These are phyloP conservation scores for Chrysopilus asiliformis DNA, from an alignment of 2,888 invertebrate genomes.

Conservation along the genomic window DNA sequence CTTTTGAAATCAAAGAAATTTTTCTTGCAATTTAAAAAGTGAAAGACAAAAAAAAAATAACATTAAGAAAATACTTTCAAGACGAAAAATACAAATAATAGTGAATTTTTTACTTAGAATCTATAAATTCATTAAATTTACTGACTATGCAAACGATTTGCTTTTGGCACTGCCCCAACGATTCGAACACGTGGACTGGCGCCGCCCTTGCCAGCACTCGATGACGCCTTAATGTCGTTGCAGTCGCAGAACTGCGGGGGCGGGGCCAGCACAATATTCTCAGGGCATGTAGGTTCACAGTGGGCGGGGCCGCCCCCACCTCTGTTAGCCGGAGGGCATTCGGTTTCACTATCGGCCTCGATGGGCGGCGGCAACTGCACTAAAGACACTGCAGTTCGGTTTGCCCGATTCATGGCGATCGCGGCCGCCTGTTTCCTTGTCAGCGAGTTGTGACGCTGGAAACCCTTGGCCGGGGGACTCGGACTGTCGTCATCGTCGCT, in stretches of 20 bases:
- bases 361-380: slow-evolving; percentile 71
- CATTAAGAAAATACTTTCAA: too few relatives aligned
- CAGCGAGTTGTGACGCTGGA: slow-evolving; percentile 49
- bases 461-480: slow-evolving; percentile 37
- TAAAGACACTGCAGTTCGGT: slow-evolving; percentile 57
- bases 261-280: slow-evolving; percentile 60
- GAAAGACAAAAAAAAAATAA: too few relatives aligned
- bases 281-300: slow-evolving; percentile 28
- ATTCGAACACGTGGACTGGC: slow-evolving; percentile 51
- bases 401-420: slow-evolving; percentile 42
- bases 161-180: slow-evolving; percentile 71
- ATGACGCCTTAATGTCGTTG: slow-evolving; percentile 37
- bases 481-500: slow-evolving; percentile 35
- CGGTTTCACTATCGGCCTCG: slow-evolving; percentile 55
- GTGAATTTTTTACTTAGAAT: too few relatives aligned
- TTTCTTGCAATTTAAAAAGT: too few relatives aligned
- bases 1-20: too few relatives aligned
- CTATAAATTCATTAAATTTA: slow-evolving; percentile 10
- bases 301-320: slow-evolving; percentile 17
- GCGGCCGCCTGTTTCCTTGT: slow-evolving; percentile 47
- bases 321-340: slow-evolving; percentile 28
- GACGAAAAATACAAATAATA: too few relatives aligned
- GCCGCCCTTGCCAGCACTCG: slow-evolving; percentile 17
- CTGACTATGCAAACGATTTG: slow-evolving; percentile 32
- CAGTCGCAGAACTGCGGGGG: slow-evolving; percentile 83